Evolutionary conservation across 2,113 vertebrate genomes (phyloP).

Genomic region (Clupea harengus): DNA sequence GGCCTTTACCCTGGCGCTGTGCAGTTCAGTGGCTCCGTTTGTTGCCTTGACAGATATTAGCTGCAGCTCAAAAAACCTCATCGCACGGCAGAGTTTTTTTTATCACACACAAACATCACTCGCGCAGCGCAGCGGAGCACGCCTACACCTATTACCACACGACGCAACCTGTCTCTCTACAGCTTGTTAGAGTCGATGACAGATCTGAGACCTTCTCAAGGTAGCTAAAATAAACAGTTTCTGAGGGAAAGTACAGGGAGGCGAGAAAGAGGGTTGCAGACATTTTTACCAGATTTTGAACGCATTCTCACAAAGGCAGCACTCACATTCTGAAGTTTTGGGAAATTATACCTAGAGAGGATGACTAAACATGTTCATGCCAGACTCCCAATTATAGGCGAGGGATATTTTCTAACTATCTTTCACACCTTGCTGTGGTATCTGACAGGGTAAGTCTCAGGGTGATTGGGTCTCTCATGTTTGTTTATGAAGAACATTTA

Average conservation of each 20-base stretch:
- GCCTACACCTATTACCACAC: neutral
- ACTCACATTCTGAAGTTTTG: neutral
- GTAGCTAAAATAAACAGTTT: constrained; percentile 13
- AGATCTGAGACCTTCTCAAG: neutral
- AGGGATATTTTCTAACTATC: neutral
- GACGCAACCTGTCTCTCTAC: neutral
- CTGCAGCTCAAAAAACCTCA: neutral
- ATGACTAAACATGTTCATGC: neutral
- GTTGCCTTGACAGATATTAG: neutral
- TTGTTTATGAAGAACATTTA: neutral
- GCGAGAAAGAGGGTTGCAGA: neutral
- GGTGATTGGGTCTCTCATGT: neutral
- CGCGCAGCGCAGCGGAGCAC: neutral
- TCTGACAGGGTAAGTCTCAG: neutral
- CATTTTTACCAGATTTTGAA: neutral
- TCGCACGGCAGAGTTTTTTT: neutral
- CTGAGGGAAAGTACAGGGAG: neutral
- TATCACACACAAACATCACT: neutral
- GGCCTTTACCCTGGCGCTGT: neutral
- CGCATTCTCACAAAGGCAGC: neutral
- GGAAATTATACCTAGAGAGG: neutral
- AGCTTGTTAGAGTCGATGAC: neutral
- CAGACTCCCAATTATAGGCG: neutral
- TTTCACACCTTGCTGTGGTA: too few species aligned
- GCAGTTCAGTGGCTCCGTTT: neutral